Evolutionary conservation across 2,797 vertebrate genomes (phyloP).

Genomic region (Spinus pinus): DNA sequence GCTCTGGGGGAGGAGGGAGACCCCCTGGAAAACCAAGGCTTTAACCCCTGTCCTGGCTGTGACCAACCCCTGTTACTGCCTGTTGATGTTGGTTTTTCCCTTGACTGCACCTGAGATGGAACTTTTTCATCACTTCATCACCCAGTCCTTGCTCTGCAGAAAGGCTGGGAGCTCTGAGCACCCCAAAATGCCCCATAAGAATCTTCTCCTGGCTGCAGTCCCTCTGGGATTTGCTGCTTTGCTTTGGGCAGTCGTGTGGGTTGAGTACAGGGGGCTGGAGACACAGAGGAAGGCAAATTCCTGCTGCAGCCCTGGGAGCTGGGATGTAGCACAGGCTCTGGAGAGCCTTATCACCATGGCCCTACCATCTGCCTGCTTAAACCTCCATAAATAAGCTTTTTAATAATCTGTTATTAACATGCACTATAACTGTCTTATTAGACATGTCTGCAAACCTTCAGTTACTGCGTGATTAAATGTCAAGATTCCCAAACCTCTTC

Average conservation of each 20-base stretch:
- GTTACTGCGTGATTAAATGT: slow-evolving; percentile 28
- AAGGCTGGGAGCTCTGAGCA: neutral
- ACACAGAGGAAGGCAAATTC: slow-evolving; percentile 5
- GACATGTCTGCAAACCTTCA: slow-evolving; percentile 50
- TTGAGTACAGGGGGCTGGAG: neutral
- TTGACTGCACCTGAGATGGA: neutral
- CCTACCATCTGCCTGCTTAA: slow-evolving; percentile 32
- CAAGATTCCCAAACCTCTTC: slow-evolving; percentile 19
- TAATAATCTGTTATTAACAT: slow-evolving; percentile 61
- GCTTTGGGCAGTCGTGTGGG: neutral
- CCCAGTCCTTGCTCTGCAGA: neutral
- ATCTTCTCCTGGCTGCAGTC: neutral
- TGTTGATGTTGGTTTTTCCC: neutral
- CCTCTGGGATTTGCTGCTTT: neutral
- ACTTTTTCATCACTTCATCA: neutral
- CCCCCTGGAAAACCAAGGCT: neutral
- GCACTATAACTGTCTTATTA: slow-evolving; percentile 55
- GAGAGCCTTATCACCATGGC: neutral
- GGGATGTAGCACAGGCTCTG: neutral
- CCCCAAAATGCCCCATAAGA: neutral
- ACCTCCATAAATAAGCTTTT: slow-evolving; percentile 42
- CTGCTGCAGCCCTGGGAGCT: neutral
- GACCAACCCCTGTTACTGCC: neutral
- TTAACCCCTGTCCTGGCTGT: neutral
- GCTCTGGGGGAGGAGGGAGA: neutral